Evolutionary conservation across 2,888 invertebrate species (phyloP).

Genomic region (Megamerina dolium): DNA sequence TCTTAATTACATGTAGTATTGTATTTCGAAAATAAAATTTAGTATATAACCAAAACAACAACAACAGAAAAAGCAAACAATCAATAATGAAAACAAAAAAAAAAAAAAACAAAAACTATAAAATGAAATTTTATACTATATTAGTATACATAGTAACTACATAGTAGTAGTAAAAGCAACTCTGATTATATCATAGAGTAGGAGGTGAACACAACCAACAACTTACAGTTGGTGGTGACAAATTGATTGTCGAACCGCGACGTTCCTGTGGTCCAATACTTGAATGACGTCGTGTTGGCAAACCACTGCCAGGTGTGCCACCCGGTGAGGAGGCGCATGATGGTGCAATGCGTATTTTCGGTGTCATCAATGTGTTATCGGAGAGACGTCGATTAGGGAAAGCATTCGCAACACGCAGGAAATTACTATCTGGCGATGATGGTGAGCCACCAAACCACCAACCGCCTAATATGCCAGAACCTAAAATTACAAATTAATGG

Average conservation of each 20-base stretch:
- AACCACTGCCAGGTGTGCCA: slow-evolving; percentile 63
- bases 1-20: too few relatives aligned
- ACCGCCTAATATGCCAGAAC: slow-evolving; percentile 62
- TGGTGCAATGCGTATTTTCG: slow-evolving; percentile 81
- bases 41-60: too few relatives aligned
- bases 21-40: too few relatives aligned
- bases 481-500: slow-evolving; percentile 40
- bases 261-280: slow-evolving; percentile 88
- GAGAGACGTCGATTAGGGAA: slow-evolving; percentile 83
- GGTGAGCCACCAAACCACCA: slow-evolving; percentile 83
- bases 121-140: too few relatives aligned
- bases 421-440: slow-evolving; percentile 78
- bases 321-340: slow-evolving; percentile 82
- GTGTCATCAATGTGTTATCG: slow-evolving; percentile 87
- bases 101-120: too few relatives aligned
- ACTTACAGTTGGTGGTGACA: slow-evolving; percentile 86
- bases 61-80: too few relatives aligned
- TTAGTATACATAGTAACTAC: too few relatives aligned
- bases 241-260: slow-evolving; percentile 74
- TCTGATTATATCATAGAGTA: too few relatives aligned
- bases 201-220: too few relatives aligned
- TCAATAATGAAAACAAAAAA: too few relatives aligned
- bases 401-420: slow-evolving; percentile 74
- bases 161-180: too few relatives aligned
- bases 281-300: slow-evolving; percentile 83